A percentile compares a stretch with the other conserved stretches of the same genome.
Evolutionary conservation across 2,888 invertebrate genomes (phyloP).

Genomic region (Sarcophaga subvicina): DNA sequence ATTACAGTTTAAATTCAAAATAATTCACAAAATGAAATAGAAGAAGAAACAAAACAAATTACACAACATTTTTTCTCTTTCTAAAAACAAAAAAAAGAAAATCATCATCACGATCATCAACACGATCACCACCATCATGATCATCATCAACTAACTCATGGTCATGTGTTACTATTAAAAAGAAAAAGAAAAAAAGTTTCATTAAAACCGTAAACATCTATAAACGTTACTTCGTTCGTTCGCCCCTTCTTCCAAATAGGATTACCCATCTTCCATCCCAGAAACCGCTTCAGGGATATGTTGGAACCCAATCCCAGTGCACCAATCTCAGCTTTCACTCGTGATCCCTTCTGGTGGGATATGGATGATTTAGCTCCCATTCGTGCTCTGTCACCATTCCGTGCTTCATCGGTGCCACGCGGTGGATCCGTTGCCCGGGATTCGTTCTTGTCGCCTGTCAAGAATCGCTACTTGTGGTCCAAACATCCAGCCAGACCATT

Average conservation of each 20-base stretch:
- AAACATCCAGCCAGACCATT: conserved; percentile 95
- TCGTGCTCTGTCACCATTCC: conserved; percentile 82
- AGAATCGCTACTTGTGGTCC: conserved; percentile 95
- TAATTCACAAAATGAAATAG: conserved; percentile 36
- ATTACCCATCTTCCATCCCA: conserved; percentile 88
- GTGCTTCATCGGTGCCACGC: conserved; percentile 67
- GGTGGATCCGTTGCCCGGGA: conserved; percentile 85
- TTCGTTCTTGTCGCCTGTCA: conserved; percentile 95
- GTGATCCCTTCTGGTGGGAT: conserved; percentile 95
- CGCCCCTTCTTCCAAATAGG: conserved; percentile 80
- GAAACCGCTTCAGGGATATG: conserved; percentile 85
- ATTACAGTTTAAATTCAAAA: conserved; percentile 72
- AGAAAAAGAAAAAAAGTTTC: neutral
- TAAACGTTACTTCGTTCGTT: conserved; percentile 21
- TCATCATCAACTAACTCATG: neutral
- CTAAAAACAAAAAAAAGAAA: conserved; percentile 64
- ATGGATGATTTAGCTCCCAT: conserved; percentile 91
- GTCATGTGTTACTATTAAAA: neutral
- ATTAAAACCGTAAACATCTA: conserved; percentile 22
- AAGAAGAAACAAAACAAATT: conserved; percentile 51
- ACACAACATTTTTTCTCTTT: conserved; percentile 66
- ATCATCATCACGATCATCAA: conserved; percentile 52
- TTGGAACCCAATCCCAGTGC: conserved; percentile 90
- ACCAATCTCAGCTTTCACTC: conserved; percentile 90
- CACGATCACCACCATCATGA: neutral